Percentiles rank a stretch among this genome's conserved stretches.
Conservation (phyloP, 2,797 vertebrate species). For the Notoglanidium macrostoma region DNA sequence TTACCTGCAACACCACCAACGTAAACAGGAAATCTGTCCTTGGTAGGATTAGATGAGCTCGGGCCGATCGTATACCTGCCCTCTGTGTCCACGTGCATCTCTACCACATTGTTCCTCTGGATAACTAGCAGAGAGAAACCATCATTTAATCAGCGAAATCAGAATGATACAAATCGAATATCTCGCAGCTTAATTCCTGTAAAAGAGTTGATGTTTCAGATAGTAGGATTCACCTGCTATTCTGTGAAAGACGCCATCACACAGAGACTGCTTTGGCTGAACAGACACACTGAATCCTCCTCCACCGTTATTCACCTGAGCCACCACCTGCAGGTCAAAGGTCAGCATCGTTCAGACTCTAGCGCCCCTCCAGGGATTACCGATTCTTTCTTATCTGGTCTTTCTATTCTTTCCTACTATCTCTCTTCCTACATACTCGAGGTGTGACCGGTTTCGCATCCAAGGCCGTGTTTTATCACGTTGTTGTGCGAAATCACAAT, state of each 20-base stretch:
- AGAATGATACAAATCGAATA: neutral
- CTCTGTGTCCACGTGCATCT: conserved; percentile 81
- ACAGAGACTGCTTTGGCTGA: conserved; percentile 77
- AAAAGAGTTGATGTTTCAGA: neutral
- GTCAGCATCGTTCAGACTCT: neutral
- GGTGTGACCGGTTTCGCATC: neutral
- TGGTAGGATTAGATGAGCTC: conserved; percentile 56
- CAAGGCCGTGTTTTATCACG: neutral
- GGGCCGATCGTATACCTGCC: conserved; percentile 76
- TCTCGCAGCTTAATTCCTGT: neutral
- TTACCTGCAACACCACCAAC: conserved; percentile 90
- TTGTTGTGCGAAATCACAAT: neutral
- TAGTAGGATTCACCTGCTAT: conserved; percentile 79
- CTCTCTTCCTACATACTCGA: neutral
- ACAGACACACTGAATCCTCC: conserved; percentile 80
- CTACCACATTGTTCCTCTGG: conserved; percentile 77
- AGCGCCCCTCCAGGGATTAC: neutral
- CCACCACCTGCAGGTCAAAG: conserved; percentile 77
- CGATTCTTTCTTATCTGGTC: too few relatives aligned
- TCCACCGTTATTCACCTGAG: conserved; percentile 77
- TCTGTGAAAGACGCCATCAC: conserved; percentile 85
- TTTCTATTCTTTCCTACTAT: neutral
- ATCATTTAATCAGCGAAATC: neutral
- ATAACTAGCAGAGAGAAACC: conserved; percentile 73
- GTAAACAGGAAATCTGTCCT: conserved; percentile 76